Conservation (phyloP, 2,888 invertebrate genomes). For the Acanthosoma haemorrhoidale region DNA sequence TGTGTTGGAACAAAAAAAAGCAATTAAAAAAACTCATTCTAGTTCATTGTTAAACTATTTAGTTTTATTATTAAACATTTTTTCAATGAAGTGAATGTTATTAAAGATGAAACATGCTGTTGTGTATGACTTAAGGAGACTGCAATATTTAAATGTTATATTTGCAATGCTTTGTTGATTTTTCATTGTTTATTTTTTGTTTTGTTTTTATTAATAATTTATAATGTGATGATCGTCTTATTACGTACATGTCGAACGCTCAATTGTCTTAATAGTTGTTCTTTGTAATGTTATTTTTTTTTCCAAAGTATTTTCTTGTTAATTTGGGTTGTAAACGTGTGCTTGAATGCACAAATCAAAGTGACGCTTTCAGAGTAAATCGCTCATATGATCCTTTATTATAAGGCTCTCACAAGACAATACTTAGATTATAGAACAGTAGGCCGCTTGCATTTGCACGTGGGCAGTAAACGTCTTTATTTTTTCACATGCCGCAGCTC, state of each 20-base stretch:
- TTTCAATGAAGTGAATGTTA: background rate
- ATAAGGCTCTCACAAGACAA: constrained; percentile 21
- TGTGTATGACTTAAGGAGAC: background rate
- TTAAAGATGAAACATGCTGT: background rate
- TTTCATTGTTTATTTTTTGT: constrained; percentile 16
- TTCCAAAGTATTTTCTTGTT: background rate
- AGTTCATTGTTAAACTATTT: too few species aligned
- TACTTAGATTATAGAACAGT: constrained; percentile 16
- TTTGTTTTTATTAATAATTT: constrained; percentile 14
- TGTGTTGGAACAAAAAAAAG: background rate
- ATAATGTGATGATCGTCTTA: constrained; percentile 1
- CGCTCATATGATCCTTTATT: constrained; percentile 16
- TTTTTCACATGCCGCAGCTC: background rate
- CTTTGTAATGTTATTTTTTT: background rate
- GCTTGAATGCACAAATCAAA: constrained; percentile 15
- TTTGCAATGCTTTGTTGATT: constrained; percentile 3
- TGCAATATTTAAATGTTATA: constrained; percentile 9
- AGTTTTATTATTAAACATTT: too few species aligned
- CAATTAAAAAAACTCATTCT: too few species aligned
- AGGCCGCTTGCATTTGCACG: background rate
- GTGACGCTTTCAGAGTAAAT: constrained; percentile 26
- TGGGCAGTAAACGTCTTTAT: background rate
- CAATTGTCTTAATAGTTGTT: constrained; percentile 19
- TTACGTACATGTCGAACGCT: constrained; percentile 1
- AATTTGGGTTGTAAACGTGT: background rate